Evolutionary conservation across 2,888 invertebrate species (phyloP).

Genomic region (Megamerina dolium): DNA sequence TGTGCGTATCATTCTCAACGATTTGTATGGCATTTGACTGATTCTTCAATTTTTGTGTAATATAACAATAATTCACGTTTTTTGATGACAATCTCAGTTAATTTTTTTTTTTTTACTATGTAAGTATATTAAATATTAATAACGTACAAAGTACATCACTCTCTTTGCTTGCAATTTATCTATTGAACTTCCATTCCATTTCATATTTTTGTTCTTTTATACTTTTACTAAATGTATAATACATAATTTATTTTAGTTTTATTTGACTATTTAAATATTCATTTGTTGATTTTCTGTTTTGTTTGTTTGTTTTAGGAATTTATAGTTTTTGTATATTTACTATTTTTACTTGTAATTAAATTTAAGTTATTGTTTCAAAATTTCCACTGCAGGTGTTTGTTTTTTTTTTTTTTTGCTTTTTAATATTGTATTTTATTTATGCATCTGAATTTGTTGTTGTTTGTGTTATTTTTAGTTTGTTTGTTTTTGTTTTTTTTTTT

Average conservation of each 20-base stretch:
- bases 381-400: slow-evolving; percentile 1
- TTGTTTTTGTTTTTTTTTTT: not conserved
- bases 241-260: too few species aligned
- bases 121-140: too few species aligned
- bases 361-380: slow-evolving; percentile 1
- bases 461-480: not conserved
- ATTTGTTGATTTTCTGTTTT: not conserved
- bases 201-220: not conserved
- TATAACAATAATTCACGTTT: too few species aligned
- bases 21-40: slow-evolving; percentile 4
- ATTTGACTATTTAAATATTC: too few species aligned
- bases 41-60: too few species aligned
- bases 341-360: not conserved
- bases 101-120: not conserved
- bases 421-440: not conserved
- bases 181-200: not conserved
- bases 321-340: not conserved
- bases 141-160: too few species aligned
- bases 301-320: not conserved
- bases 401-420: not conserved
- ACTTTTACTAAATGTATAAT: not conserved
- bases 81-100: too few species aligned
- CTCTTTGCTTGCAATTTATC: too few species aligned
- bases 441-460: not conserved
- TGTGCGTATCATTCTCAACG: slow-evolving; percentile 1